These are phyloP conservation scores for Thryonomys swinderianus DNA, from an alignment of 2,113 vertebrate species.

Conservation along the genomic window DNA sequence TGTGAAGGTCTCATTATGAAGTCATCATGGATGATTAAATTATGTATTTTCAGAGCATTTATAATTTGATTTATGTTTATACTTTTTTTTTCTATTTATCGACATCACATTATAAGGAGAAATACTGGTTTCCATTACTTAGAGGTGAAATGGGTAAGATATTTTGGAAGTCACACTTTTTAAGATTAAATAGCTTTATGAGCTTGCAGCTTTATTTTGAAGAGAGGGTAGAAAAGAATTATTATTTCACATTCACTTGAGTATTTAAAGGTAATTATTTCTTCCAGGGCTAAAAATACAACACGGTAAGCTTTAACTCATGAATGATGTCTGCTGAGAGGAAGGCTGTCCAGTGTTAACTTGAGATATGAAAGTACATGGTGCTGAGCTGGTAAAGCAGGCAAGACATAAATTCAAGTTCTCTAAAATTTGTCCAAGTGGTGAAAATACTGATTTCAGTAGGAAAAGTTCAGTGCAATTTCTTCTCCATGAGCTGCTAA, in stretches of 20 bases:
- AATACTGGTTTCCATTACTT: background rate
- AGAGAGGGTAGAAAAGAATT: conserved; percentile 28
- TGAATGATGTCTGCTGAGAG: background rate
- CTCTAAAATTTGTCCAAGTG: conserved; percentile 59
- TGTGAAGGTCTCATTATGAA: background rate
- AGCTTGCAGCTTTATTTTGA: background rate
- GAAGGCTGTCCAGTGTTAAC: conserved; percentile 32
- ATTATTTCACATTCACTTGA: background rate
- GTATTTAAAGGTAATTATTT: conserved; percentile 47
- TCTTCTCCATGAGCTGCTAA: conserved; percentile 60
- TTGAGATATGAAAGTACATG: conserved; percentile 71
- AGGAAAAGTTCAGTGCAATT: conserved; percentile 60
- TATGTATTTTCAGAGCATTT: background rate
- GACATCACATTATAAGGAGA: background rate
- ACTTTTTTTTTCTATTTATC: background rate
- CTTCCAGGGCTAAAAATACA: conserved; percentile 25
- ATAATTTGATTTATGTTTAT: background rate
- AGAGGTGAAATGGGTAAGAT: background rate
- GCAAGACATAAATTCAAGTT: conserved; percentile 63
- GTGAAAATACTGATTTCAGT: conserved; percentile 59
- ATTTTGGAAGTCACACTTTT: conserved; percentile 1
- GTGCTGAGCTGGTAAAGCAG: conserved; percentile 48
- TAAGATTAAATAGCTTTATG: conserved; percentile 6
- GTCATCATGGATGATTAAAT: background rate
- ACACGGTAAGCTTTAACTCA: conserved; percentile 49